phyloP scores from a whole-genome alignment of 2,888 invertebrate species.

The Coleophora flavipennella region DNA sequence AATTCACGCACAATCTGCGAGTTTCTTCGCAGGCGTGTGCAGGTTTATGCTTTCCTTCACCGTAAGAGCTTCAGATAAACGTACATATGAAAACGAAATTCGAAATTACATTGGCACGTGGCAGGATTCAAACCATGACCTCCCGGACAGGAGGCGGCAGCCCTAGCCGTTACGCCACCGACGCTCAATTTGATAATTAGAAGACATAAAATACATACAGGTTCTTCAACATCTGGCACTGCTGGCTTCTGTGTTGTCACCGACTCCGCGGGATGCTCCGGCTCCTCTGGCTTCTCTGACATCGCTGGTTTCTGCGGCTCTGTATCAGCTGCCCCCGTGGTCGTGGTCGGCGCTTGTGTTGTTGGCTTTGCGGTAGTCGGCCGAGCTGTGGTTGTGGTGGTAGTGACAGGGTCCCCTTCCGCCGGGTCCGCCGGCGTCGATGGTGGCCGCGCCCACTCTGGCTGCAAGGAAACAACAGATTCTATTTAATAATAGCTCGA shows the following conservation, averaged over 20 bases:
- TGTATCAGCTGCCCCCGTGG: constrained; percentile 21
- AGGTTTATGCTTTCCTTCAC: too few species aligned
- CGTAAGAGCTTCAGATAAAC: too few species aligned
- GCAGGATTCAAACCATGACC: too few species aligned
- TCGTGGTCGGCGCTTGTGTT: constrained; percentile 27
- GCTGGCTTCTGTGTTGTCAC: constrained; percentile 7
- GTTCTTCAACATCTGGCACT: constrained; percentile 28
- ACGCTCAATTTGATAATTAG: too few species aligned
- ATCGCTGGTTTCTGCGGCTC: constrained; percentile 21
- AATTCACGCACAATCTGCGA: too few species aligned
- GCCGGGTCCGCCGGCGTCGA: constrained; percentile 75
- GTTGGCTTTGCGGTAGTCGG: constrained; percentile 26
- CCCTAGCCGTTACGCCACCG: too few species aligned
- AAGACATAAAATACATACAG: constrained; percentile 21
- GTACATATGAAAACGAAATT: too few species aligned
- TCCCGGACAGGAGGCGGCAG: too few species aligned
- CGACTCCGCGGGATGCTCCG: constrained; percentile 3
- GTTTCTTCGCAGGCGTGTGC: too few species aligned
- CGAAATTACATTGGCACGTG: too few species aligned
- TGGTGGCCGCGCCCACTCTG: constrained; percentile 87
- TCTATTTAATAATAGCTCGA: too few species aligned
- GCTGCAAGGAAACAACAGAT: constrained; percentile 50
- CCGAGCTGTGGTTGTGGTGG: constrained; percentile 26
- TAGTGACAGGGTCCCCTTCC: constrained; percentile 51
- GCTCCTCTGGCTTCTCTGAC: not conserved